Base-by-base conservation (phyloP, 2,797 vertebrate species). In the Poeciliopsis presidionis region DNA sequence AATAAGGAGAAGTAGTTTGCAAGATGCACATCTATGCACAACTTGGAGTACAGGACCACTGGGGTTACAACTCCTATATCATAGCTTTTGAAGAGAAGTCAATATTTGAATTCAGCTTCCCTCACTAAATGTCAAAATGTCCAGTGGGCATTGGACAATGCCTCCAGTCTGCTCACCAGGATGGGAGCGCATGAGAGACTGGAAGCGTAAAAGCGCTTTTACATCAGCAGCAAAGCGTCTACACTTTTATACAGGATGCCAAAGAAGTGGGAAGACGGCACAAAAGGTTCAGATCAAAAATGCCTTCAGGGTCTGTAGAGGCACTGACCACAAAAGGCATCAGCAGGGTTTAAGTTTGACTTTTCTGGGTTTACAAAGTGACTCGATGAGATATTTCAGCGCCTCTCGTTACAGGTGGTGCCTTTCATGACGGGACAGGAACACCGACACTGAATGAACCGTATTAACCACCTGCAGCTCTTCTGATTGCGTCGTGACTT, bases 391-490 rank as follows among this genome's bases (percentile, higher is more conserved):
- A 84, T 41, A 79, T 76, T 83, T 45, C 25, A 87, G 82, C 78
- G 4, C 20, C 8, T 72, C 81, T 81, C 73, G 53, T 4, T 9
- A 41, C 76, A 77, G 61, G 53, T 75, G 57, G 20, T 30, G 7
- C 69, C 11, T 71, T 28, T 72, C 5, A 81, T 57, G 59, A 83
- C 70, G 76, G 12, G 2, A 78, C 63, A 55, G 78, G 73, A 86
- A 85, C 77, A 83, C 46, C 73, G 76, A 85, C 46, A 77, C 36
- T 75, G 22, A 74, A 81, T 61, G 3, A 80, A 90, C 22, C 78
- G 36, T 82, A 84, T 85, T 72, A 84, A 57, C 86, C 86, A 86
- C 81, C 83, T 82, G 83, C 71, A 81, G 83, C 57, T 81, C 45
- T 78, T 72, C 77, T 71, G 77, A 83, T 82, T 87, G 59, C 79